These are phyloP conservation scores for Chaenodraco wilsoni DNA, from an alignment of 2,797 vertebrate genomes.

Conservation along the genomic window DNA sequence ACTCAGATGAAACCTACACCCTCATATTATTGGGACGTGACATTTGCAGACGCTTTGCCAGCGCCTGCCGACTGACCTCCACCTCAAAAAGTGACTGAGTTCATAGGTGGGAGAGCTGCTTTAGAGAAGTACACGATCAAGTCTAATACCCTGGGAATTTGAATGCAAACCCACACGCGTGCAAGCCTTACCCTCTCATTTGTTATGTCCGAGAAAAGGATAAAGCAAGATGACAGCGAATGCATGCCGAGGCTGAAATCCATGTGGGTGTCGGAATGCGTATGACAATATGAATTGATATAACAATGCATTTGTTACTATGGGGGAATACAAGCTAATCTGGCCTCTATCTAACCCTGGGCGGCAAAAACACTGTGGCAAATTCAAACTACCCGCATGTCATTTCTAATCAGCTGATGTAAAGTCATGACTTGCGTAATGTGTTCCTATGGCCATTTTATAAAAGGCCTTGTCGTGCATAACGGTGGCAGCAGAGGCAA, in stretches of 20 bases:
- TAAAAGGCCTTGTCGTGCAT: slow-evolving; percentile 37
- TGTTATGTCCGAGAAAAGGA: slow-evolving; percentile 48
- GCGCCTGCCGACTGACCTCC: slow-evolving; percentile 59
- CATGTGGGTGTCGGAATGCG: slow-evolving; percentile 33
- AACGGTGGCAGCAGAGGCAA: slow-evolving; percentile 19
- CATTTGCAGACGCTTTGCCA: slow-evolving; percentile 59
- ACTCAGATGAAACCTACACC: slow-evolving; percentile 69
- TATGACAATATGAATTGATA: slow-evolving; percentile 39
- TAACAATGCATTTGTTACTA: slow-evolving; percentile 36
- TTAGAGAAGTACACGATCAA: slow-evolving; percentile 51
- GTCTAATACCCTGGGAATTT: slow-evolving; percentile 30
- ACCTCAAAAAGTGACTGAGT: slow-evolving; percentile 45
- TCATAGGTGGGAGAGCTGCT: slow-evolving; percentile 52
- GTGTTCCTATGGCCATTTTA: slow-evolving; percentile 40
- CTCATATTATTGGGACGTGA: slow-evolving; percentile 54
- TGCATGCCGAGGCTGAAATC: slow-evolving; percentile 29
- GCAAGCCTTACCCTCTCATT: slow-evolving; percentile 49
- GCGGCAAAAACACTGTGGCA: slow-evolving; percentile 29
- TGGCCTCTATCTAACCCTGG: slow-evolving; percentile 22
- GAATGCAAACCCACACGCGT: slow-evolving; percentile 46
- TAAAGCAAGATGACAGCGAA: slow-evolving; percentile 2
- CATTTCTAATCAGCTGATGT: slow-evolving; percentile 39
- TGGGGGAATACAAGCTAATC: slow-evolving; percentile 26
- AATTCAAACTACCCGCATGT: slow-evolving; percentile 37
- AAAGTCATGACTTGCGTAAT: slow-evolving; percentile 42